Base-by-base conservation (phyloP, 1,140 invertebrate genomes). In the Neodiprion virginianus region DNA sequence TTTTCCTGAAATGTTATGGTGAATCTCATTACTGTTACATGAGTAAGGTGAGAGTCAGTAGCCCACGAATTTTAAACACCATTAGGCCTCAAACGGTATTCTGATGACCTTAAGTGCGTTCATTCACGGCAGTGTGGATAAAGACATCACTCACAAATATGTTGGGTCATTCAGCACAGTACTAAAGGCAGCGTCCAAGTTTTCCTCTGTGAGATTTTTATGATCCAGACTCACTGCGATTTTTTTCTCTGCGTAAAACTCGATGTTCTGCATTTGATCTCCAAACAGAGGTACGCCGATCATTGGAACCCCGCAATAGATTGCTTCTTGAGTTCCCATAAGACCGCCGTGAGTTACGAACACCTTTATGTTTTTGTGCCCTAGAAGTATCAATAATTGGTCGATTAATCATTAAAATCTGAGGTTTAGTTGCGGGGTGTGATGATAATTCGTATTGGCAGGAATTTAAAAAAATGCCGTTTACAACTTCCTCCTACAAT, bases 331-430 rank as follows among this genome's bases (percentile, higher is more conserved):
- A 28, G 89, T 78, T 69, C 88, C 87, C 78, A 89, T 85, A 61
- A 89, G 76, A 67, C 89, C 89, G 47, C 90, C 89, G 74, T 89
- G 88, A 9, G 89, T 87, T 14, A 90, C 77, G 76, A 90, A 90
- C 12, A 77, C 83, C 21, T 76, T 71, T 53, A 85, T 83, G 66
- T 88, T 88, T n/a, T 78, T 68, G 78, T 89, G 85, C 71, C 82
- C 79, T 89, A 69, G 53, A 61, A 8, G 3, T 50, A 28, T 53
- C 74, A 67, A 67, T 14, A 73, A 67, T 10, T 12, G 53, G 48
- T 40, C 12, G 0, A 40, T 69, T 9, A 73, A 70, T 8, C 9
- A 40, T 48, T 9, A 69, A 61, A 14, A 49, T 47, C 40, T 47
- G 4, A 47, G 14, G 21, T 5, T 14, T 12, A 7, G 21, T 11